Percentiles rank a stretch among this genome's conserved stretches.
Evolutionary conservation across 1,140 invertebrate genomes (phyloP).

Genomic region (Chrysoperla carnea): DNA sequence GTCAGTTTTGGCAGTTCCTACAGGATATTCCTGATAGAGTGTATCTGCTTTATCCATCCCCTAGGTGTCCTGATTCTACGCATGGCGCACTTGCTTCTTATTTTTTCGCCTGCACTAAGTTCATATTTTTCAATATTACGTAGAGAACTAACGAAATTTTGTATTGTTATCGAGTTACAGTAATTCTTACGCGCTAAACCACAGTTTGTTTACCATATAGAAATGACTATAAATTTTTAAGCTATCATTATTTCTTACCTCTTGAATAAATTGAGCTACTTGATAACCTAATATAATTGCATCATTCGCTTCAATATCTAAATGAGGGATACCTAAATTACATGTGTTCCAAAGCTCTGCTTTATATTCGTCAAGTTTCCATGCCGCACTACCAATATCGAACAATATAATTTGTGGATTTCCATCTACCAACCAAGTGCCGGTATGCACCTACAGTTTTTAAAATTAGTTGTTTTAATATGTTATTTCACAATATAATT

Average conservation of each 20-base stretch:
- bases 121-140: too few relatives aligned
- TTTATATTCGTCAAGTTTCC: constrained; percentile 94
- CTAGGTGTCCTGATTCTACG: too few relatives aligned
- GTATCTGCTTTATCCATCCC: too few relatives aligned
- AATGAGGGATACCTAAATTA: constrained; percentile 82
- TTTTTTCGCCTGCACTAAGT: too few relatives aligned
- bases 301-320: constrained; percentile 95
- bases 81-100: too few relatives aligned
- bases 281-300: constrained; percentile 92
- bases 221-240: too few relatives aligned
- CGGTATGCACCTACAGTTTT: constrained; percentile 58
- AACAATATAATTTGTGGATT: constrained; percentile 97
- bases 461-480: background rate
- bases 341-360: constrained; percentile 78
- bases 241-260: constrained; percentile 42
- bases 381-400: constrained; percentile 91
- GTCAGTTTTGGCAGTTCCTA: too few relatives aligned
- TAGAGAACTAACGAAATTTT: background rate
- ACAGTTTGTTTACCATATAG: too few relatives aligned
- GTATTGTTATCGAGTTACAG: too few relatives aligned
- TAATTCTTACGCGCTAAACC: too few relatives aligned
- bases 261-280: constrained; percentile 83
- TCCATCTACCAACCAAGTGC: constrained; percentile 97
- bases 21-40: too few relatives aligned
- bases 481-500: background rate